These are phyloP conservation scores for Acleris literana DNA, from an alignment of 2,888 invertebrate genomes.

Conservation along the genomic window DNA sequence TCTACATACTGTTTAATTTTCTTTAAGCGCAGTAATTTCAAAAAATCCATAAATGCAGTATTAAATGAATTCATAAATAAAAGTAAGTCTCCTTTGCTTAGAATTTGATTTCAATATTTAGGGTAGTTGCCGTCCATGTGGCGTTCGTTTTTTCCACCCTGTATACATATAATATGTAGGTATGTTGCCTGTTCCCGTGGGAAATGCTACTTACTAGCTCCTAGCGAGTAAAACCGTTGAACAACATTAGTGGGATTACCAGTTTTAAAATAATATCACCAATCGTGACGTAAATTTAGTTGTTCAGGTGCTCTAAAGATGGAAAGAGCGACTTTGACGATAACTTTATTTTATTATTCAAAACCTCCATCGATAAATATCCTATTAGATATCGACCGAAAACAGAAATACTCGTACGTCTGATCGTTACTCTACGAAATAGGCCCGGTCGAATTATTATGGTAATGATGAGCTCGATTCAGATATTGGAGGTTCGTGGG, in stretches of 20 bases:
- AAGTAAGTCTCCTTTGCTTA: no score
- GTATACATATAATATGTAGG: no score
- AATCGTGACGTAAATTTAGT: slow-evolving; percentile 20
- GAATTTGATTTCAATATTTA: no score
- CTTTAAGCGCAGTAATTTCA: no score
- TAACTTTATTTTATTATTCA: slow-evolving; percentile 57
- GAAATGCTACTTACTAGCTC: neutral
- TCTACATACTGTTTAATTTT: no score
- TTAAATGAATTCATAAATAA: no score
- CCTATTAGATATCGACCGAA: slow-evolving; percentile 47
- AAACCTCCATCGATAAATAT: slow-evolving; percentile 47
- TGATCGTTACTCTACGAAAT: slow-evolving; percentile 30
- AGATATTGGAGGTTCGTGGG: slow-evolving; percentile 43
- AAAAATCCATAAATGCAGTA: no score
- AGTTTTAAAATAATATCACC: slow-evolving; percentile 13
- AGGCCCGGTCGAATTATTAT: slow-evolving; percentile 43
- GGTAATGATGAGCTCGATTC: slow-evolving; percentile 47
- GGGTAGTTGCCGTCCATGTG: no score
- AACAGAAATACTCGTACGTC: slow-evolving; percentile 41
- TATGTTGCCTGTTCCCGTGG: neutral
- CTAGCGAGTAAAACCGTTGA: neutral
- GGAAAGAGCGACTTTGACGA: slow-evolving; percentile 38
- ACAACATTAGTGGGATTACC: neutral
- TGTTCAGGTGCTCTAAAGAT: slow-evolving; percentile 16
- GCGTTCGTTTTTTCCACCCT: no score